Percentiles rank a stretch among this genome's conserved stretches.
Evolutionary conservation across 2,888 invertebrate species (phyloP).

Genomic region (Caradrina clavipalpis): DNA sequence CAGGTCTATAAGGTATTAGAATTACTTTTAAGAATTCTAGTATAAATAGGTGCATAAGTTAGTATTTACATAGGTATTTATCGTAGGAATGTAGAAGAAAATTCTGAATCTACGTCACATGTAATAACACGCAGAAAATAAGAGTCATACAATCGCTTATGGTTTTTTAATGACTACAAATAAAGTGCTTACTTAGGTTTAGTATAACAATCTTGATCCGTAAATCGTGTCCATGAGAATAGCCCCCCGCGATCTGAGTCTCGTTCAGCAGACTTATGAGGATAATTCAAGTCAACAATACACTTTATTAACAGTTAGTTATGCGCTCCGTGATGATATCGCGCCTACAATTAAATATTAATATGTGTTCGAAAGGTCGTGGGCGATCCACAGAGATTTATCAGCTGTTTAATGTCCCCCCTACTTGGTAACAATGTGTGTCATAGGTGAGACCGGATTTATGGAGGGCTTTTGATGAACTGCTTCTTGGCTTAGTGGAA

Average conservation of each 20-base stretch:
- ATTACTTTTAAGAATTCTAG: slow-evolving; percentile 31
- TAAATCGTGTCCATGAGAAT: slow-evolving; percentile 68
- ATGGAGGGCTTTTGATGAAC: slow-evolving; percentile 50
- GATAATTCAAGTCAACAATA: slow-evolving; percentile 90
- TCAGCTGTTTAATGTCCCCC: slow-evolving; percentile 68
- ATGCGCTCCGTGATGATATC: slow-evolving; percentile 87
- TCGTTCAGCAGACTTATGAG: slow-evolving; percentile 83
- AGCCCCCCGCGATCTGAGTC: slow-evolving; percentile 67
- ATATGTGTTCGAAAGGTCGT: slow-evolving; percentile 84
- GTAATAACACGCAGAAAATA: not conserved
- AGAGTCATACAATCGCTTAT: slow-evolving; percentile 9
- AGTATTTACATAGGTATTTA: slow-evolving; percentile 1
- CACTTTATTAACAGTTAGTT: slow-evolving; percentile 90
- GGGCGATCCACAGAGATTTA: slow-evolving; percentile 81
- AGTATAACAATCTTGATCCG: slow-evolving; percentile 49
- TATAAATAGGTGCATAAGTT: slow-evolving; percentile 16
- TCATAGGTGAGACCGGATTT: slow-evolving; percentile 56
- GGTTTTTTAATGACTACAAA: slow-evolving; percentile 48
- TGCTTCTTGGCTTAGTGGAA: slow-evolving; percentile 35
- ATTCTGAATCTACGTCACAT: not conserved
- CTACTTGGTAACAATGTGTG: slow-evolving; percentile 72
- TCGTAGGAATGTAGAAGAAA: not conserved
- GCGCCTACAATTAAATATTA: slow-evolving; percentile 90
- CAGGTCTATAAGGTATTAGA: slow-evolving; percentile 44
- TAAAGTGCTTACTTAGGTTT: slow-evolving; percentile 45